Conservation (phyloP, 2,113 vertebrate species). For the Orthonyx spaldingii region DNA sequence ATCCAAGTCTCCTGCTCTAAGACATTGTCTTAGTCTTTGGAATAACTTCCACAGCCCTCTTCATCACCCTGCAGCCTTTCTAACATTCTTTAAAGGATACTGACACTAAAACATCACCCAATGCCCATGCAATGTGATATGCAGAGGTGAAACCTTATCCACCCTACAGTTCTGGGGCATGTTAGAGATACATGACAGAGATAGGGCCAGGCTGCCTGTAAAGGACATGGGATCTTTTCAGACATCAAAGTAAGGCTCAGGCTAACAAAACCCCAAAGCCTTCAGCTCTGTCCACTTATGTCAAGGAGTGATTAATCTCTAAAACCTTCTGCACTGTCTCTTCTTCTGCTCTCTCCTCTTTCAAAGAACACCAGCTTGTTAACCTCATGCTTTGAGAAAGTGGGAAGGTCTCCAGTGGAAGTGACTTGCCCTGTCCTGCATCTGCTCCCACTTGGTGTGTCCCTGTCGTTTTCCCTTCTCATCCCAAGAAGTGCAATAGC, state of each 20-base stretch:
- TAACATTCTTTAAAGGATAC: not conserved
- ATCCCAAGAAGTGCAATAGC: accelerated
- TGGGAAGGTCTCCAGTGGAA: not conserved
- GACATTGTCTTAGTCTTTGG: not conserved
- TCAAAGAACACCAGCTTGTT: not conserved
- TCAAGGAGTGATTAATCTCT: not conserved
- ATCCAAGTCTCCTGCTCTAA: not conserved
- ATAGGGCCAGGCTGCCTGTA: not conserved
- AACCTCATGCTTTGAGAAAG: not conserved
- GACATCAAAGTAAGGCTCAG: not conserved
- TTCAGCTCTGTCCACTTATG: not conserved
- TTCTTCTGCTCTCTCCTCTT: not conserved
- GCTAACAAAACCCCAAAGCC: not conserved
- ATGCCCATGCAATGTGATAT: not conserved
- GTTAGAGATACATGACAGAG: not conserved
- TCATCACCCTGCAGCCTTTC: not conserved
- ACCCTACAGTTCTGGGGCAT: not conserved
- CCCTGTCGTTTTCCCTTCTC: not conserved
- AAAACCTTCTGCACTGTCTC: not conserved
- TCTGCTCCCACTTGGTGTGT: not conserved
- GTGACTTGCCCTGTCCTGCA: not conserved
- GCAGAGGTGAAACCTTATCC: not conserved
- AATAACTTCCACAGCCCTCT: not conserved
- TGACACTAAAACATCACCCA: not conserved
- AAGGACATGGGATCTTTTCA: not conserved